These are phyloP conservation scores for Gari tellinella DNA, from an alignment of 2,888 invertebrate genomes.

Conservation along the genomic window DNA sequence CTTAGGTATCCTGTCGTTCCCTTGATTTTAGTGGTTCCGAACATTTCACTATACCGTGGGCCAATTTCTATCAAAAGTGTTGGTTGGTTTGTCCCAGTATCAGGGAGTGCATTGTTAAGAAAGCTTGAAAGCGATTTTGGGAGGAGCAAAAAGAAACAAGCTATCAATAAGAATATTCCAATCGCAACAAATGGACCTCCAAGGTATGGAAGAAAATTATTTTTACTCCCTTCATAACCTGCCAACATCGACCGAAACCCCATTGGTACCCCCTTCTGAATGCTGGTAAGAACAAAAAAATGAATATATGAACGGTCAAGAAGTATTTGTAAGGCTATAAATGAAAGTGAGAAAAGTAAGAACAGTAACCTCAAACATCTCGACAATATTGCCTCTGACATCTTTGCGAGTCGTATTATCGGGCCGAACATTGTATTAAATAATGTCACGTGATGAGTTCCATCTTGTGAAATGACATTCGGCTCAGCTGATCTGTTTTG, in stretches of 20 bases:
- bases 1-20: slow-evolving; percentile 28
- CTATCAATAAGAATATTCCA: slow-evolving; percentile 30
- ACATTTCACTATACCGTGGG: slow-evolving; percentile 13
- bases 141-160: slow-evolving; percentile 22
- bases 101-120: slow-evolving; percentile 31
- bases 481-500: background rate
- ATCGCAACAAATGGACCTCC: slow-evolving; percentile 59
- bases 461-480: slow-evolving; percentile 26
- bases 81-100: background rate
- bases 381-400: background rate
- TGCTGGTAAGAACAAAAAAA: slow-evolving; percentile 35
- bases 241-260: slow-evolving; percentile 58
- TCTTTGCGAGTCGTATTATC: background rate
- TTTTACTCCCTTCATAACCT: slow-evolving; percentile 43
- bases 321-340: slow-evolving; percentile 46
- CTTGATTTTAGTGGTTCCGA: slow-evolving; percentile 30
- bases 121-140: slow-evolving; percentile 38
- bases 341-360: slow-evolving; percentile 28
- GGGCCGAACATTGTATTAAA: slow-evolving; percentile 21
- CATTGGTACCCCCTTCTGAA: slow-evolving; percentile 49
- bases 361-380: slow-evolving; percentile 31
- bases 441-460: slow-evolving; percentile 26
- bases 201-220: slow-evolving; percentile 46
- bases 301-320: slow-evolving; percentile 36
- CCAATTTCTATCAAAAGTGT: background rate